Conservation (phyloP, 2,113 vertebrate genomes). For the Pristiophorus japonicus region DNA sequence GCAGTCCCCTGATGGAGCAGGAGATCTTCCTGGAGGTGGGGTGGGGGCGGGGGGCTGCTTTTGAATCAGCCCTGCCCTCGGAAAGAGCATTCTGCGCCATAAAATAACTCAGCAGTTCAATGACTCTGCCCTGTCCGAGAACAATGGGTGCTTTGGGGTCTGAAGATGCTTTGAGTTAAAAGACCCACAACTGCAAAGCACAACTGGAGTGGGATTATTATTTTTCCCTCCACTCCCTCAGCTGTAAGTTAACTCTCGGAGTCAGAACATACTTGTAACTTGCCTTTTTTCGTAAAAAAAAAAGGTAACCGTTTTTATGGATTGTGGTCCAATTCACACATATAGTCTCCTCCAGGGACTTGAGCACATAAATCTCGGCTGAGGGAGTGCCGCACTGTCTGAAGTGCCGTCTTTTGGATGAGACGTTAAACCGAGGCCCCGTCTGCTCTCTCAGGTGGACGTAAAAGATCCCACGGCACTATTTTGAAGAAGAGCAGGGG, state of each 20-base stretch:
- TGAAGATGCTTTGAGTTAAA: background rate
- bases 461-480: no score
- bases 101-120: background rate
- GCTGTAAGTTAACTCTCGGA: background rate
- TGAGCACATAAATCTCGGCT: no score
- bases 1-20: background rate
- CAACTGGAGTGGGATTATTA: no score
- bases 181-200: background rate
- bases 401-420: no score
- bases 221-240: background rate
- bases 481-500: no score
- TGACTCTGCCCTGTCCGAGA: background rate
- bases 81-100: background rate
- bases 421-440: no score
- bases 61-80: background rate
- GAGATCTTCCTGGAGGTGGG: background rate
- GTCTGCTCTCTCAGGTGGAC: no score
- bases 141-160: background rate
- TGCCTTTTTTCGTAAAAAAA: background rate
- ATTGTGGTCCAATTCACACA: background rate
- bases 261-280: background rate
- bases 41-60: background rate
- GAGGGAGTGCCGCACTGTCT: no score
- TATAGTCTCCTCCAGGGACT: background rate
- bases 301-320: background rate